A percentile compares a stretch with the other conserved stretches of the same genome.
phyloP scores from a whole-genome alignment of 2,113 vertebrate genomes.

The Myotis brandtii region DNA sequence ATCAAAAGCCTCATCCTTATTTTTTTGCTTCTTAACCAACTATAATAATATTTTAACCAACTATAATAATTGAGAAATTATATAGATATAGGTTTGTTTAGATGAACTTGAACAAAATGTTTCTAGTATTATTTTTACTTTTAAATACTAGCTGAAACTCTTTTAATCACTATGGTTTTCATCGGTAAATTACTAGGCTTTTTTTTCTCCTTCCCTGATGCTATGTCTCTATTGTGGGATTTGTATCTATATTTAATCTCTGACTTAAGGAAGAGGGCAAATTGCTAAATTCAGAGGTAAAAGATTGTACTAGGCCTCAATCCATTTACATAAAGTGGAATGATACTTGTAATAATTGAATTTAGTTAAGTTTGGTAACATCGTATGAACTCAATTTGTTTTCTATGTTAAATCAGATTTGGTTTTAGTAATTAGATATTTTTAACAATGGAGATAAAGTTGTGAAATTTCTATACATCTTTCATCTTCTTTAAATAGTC shows the following conservation, averaged over 20 bases:
- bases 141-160: conserved; percentile 21
- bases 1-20: not conserved
- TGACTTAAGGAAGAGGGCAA: not conserved
- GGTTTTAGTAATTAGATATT: conserved; percentile 49
- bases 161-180: conserved; percentile 48
- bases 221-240: conserved; percentile 51
- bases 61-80: not conserved
- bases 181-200: conserved; percentile 10
- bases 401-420: conserved; percentile 52
- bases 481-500: conserved; percentile 13
- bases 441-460: conserved; percentile 48
- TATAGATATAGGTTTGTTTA: conserved; percentile 35
- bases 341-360: conserved; percentile 31
- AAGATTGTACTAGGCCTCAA: not conserved
- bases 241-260: conserved; percentile 46
- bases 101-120: conserved; percentile 41
- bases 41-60: not conserved
- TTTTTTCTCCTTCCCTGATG: not conserved
- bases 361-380: conserved; percentile 30
- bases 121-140: conserved; percentile 47
- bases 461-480: conserved; percentile 33
- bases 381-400: conserved; percentile 17
- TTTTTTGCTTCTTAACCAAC: conserved; percentile 4
- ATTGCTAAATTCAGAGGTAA: conserved; percentile 50
- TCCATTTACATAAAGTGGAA: conserved; percentile 42